Evolutionary conservation across 2,888 invertebrate species (phyloP).

Genomic region (Phalangium opilio): DNA sequence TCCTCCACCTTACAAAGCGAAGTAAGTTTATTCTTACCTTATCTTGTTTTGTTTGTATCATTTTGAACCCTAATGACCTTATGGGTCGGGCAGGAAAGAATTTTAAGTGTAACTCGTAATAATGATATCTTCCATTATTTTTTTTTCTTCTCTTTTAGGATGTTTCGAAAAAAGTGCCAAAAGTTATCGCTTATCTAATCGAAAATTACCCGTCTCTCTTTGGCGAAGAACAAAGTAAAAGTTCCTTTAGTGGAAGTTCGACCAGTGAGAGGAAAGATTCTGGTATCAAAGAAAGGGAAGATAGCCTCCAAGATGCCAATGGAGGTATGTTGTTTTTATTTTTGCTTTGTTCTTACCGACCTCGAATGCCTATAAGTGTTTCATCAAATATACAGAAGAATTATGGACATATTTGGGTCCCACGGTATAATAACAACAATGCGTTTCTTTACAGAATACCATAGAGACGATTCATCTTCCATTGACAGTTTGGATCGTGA

Average conservation of each 20-base stretch:
- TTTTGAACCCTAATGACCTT: too few species aligned
- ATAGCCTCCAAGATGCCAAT: conserved; percentile 27
- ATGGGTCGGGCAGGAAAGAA: too few species aligned
- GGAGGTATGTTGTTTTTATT: conserved; percentile 8
- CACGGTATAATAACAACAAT: too few species aligned
- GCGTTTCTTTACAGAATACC: too few species aligned
- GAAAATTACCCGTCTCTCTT: conserved; percentile 58
- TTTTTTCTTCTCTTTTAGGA: conserved; percentile 15
- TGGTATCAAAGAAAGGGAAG: conserved; percentile 53
- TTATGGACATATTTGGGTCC: too few species aligned
- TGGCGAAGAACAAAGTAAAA: conserved; percentile 51
- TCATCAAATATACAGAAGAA: too few species aligned
- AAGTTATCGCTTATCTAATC: conserved; percentile 34
- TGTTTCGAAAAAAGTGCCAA: conserved; percentile 20
- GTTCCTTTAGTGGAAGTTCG: conserved; percentile 51
- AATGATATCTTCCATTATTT: conserved; percentile 1
- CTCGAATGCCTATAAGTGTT: too few species aligned
- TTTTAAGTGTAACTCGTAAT: too few species aligned
- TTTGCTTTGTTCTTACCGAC: background rate
- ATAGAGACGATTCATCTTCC: conserved; percentile 36
- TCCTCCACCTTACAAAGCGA: background rate
- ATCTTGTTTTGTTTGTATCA: too few species aligned
- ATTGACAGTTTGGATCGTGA: conserved; percentile 56
- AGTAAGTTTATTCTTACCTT: background rate
- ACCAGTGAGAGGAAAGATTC: conserved; percentile 42